phyloP scores from a whole-genome alignment of 64 coral and sea anemone genomes.

The Astreopora myriophthalma region DNA sequence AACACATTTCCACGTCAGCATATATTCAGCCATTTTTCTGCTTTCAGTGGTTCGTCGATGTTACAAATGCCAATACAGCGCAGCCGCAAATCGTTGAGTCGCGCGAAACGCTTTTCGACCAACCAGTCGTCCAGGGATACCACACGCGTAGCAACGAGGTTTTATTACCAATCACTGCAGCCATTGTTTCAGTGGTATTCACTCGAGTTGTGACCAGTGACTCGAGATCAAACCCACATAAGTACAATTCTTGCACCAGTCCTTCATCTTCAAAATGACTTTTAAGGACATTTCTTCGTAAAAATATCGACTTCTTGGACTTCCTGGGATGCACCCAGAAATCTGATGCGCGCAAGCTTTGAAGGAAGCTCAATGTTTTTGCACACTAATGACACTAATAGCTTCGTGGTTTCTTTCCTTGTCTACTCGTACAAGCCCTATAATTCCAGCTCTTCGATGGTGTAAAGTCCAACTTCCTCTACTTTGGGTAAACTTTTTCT shows the following conservation, averaged over 20 bases:
- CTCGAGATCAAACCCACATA: not conserved
- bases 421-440: not conserved
- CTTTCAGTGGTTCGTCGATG: not conserved
- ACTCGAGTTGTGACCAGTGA: not conserved
- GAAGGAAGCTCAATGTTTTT: not conserved
- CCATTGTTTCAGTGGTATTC: too few species aligned
- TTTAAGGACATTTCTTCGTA: too few species aligned
- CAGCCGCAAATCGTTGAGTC: not conserved
- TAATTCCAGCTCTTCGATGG: constrained; percentile 39
- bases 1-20: too few species aligned
- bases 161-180: too few species aligned
- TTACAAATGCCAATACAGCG: not conserved
- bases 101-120: not conserved
- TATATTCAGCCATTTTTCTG: too few species aligned
- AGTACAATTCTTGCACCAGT: not conserved
- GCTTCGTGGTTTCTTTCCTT: too few species aligned
- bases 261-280: too few species aligned
- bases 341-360: not conserved
- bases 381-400: not conserved
- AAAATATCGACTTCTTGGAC: too few species aligned
- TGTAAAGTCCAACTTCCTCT: constrained; percentile 32
- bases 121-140: not conserved
- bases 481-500: constrained; percentile 26
- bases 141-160: too few species aligned
- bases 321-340: too few species aligned